phyloP scores from a whole-genome alignment of 2,888 invertebrate species.

The Drosophila multiciliata region DNA sequence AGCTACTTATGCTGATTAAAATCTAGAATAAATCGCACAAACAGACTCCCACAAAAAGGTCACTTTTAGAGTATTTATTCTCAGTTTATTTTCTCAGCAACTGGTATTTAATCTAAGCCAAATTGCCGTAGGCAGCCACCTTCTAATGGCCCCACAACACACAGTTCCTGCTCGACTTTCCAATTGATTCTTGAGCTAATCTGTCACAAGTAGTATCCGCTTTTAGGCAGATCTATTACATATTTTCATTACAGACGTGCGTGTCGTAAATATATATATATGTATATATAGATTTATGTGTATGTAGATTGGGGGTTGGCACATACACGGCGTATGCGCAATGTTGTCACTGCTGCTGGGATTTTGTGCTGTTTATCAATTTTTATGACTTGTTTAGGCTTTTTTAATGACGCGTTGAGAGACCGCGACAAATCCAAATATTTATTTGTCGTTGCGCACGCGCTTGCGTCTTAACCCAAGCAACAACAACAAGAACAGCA shows the following conservation, averaged over 20 bases:
- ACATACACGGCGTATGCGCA: constrained; percentile 54
- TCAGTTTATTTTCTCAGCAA: background rate
- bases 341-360: constrained; percentile 21
- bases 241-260: constrained; percentile 1
- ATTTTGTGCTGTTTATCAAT: constrained; percentile 24
- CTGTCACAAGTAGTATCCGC: constrained; percentile 25
- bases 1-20: background rate
- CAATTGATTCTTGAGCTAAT: constrained; percentile 25
- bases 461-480: constrained; percentile 71
- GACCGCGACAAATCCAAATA: constrained; percentile 65
- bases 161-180: constrained; percentile 42
- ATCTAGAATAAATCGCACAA: background rate
- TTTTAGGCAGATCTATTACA: constrained; percentile 29
- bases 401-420: constrained; percentile 67
- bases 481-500: constrained; percentile 26
- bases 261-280: no score
- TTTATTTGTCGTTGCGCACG: constrained; percentile 64
- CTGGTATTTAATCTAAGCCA: background rate
- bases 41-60: background rate
- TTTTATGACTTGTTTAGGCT: constrained; percentile 65
- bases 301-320: constrained; percentile 22
- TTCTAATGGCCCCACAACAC: constrained; percentile 10
- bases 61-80: constrained; percentile 3
- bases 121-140: constrained; percentile 24
- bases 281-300: background rate